Conservation (phyloP, 92 coral and sea anemone genomes). For the Paramuricea clavata region DNA sequence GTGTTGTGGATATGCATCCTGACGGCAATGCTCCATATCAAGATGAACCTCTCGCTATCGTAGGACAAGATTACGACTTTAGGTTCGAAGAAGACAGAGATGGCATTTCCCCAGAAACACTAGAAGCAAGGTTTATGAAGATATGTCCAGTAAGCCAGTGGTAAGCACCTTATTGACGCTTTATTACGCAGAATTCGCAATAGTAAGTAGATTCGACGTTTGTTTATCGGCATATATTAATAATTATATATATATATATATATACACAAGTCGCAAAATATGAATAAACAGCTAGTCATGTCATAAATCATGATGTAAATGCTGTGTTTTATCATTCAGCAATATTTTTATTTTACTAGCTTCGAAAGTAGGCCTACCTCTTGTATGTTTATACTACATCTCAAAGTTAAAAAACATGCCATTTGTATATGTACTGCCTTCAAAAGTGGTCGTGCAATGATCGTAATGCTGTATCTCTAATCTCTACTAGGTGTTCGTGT, state of each 20-base stretch:
- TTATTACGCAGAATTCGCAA: no score
- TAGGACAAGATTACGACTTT: neutral
- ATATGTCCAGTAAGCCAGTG: constrained; percentile 24
- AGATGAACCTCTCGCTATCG: constrained; percentile 1
- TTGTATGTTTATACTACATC: neutral
- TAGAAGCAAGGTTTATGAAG: constrained; percentile 44
- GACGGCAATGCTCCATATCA: constrained; percentile 20
- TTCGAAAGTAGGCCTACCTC: neutral
- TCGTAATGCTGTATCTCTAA: neutral
- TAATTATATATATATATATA: no score
- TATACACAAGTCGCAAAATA: no score
- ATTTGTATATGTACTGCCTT: neutral
- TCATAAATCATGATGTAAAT: neutral
- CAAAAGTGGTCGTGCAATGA: neutral
- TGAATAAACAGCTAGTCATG: no score
- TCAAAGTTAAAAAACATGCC: neutral
- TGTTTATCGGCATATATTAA: no score
- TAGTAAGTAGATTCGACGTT: no score
- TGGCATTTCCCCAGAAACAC: constrained; percentile 36
- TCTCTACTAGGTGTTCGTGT: constrained; percentile 17
- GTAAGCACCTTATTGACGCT: neutral
- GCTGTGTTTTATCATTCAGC: neutral
- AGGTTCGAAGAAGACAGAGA: constrained; percentile 12
- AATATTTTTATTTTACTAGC: neutral
- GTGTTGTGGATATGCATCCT: constrained; percentile 10